Base-by-base conservation (phyloP, 2,888 invertebrate species). In the Drosophila hamatofila region DNA sequence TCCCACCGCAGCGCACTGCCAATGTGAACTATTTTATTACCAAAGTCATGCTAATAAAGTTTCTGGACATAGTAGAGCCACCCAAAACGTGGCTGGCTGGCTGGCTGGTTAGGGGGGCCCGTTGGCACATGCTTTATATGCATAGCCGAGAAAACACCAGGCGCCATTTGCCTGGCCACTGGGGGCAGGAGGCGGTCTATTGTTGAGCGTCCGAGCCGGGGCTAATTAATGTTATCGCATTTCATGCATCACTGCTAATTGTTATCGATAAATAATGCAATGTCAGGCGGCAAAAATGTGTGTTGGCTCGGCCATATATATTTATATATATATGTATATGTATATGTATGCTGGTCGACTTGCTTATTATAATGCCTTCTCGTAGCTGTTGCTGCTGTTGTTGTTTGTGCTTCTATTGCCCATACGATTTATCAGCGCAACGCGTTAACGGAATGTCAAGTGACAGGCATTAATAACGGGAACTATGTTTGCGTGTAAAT, bases 181-280 rank as follows among this genome's bases (percentile, higher is more conserved):
- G 42, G 51, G 23, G 66, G 11, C 18, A 3, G 12, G 27, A 3
- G 46, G 16, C 4, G 48, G 12, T 18, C 62, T 56, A 54, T 64
- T 64, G 60, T 59, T 67, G 67, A 51, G 66, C 25, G 61, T 44
- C 65, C 33, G 62, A 39, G 52, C 54, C 52, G 66, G 60, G 77
- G 77, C 89, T 89, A 91, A 91, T 91, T 91, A 90, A 89, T 87
- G 81, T 88, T 91, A 91, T 91, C 91, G 81, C 84, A 87, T 88
- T 88, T 87, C 85, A 91, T 90, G 85, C 81, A 90, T 90, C 85
- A 83, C 84, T 78, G 88, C 81, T 85, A 90, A 88, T 89, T 83
- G 89, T 88, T 90, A 90, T 89, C 89, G 88, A 90, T 86, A 88
- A 86, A 90, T 90, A 88, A 83, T 83, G 83, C 75, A 80, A 73